Evolutionary conservation across 2,797 vertebrate genomes (phyloP).

Genomic region (Paedocypris micromegethes): DNA sequence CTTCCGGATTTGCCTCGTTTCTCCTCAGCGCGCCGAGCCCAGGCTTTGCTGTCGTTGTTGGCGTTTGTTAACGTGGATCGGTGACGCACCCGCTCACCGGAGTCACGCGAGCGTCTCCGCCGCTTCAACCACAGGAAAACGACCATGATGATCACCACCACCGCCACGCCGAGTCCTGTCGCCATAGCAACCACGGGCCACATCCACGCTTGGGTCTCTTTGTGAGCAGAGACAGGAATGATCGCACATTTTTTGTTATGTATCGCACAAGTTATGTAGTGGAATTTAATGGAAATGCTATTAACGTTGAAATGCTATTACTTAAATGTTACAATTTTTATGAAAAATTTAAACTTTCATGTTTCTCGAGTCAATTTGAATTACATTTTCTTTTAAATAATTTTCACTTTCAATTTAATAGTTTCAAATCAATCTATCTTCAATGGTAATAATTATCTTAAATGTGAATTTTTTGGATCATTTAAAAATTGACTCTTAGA

Average conservation of each 20-base stretch:
- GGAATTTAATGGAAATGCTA: too few relatives aligned
- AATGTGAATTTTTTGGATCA: too few relatives aligned
- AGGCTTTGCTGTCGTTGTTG: constrained; percentile 50
- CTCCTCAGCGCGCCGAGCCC: constrained; percentile 49
- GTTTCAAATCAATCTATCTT: too few relatives aligned
- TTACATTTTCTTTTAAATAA: too few relatives aligned
- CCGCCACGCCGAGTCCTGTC: constrained; percentile 58
- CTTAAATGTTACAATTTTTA: too few relatives aligned
- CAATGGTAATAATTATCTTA: too few relatives aligned
- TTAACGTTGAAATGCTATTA: too few relatives aligned
- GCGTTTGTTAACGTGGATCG: constrained; percentile 48
- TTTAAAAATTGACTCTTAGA: background rate
- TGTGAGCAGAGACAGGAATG: background rate
- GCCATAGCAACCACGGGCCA: constrained; percentile 68
- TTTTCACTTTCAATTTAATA: too few relatives aligned
- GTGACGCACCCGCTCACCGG: constrained; percentile 48
- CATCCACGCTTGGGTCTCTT: constrained; percentile 58
- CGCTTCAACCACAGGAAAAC: constrained; percentile 66
- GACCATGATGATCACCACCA: constrained; percentile 63
- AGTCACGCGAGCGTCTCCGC: constrained; percentile 53
- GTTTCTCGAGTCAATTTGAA: too few relatives aligned
- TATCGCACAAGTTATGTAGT: background rate
- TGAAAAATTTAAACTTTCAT: too few relatives aligned
- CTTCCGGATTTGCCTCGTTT: constrained; percentile 55
- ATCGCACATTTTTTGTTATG: background rate